phyloP scores from a whole-genome alignment of 2,888 invertebrate species.

The Hololepta plana region DNA sequence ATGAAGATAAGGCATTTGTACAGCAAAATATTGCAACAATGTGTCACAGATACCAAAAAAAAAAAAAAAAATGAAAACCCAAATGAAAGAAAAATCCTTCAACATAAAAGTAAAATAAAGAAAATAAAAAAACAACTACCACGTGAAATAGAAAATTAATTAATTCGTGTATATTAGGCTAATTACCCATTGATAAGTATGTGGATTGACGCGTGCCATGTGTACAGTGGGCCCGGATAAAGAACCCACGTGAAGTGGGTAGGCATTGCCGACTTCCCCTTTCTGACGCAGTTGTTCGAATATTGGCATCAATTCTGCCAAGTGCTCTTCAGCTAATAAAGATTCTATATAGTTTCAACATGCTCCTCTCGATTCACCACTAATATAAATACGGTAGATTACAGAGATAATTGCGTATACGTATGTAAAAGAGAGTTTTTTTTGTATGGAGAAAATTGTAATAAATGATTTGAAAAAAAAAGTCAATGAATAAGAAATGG shows the following conservation, averaged over 20 bases:
- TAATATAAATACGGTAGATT: too few relatives aligned
- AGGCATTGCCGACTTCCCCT: conserved; percentile 80
- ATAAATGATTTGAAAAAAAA: too few relatives aligned
- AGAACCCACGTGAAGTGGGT: conserved; percentile 72
- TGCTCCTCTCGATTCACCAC: too few relatives aligned
- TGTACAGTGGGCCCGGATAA: conserved; percentile 45
- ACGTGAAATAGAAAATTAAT: conserved; percentile 7
- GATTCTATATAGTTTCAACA: too few relatives aligned
- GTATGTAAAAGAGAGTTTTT: too few relatives aligned
- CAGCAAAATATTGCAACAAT: too few relatives aligned
- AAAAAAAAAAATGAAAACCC: conserved; percentile 8
- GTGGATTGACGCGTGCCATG: conserved; percentile 34
- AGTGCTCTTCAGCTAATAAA: conserved; percentile 76
- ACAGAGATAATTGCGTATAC: too few relatives aligned
- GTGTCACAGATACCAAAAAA: conserved; percentile 3
- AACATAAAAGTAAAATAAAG: conserved; percentile 8
- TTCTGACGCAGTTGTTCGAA: conserved; percentile 85
- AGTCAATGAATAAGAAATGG: too few relatives aligned
- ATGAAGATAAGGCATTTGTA: too few relatives aligned
- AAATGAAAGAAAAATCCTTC: conserved; percentile 8
- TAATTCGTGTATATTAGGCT: too few relatives aligned
- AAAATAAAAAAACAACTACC: conserved; percentile 15
- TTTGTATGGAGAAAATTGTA: too few relatives aligned
- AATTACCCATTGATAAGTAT: conserved; percentile 66
- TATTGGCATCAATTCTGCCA: conserved; percentile 90